phyloP scores from a whole-genome alignment of 2,113 vertebrate genomes.

The Halcyon malimbica region DNA sequence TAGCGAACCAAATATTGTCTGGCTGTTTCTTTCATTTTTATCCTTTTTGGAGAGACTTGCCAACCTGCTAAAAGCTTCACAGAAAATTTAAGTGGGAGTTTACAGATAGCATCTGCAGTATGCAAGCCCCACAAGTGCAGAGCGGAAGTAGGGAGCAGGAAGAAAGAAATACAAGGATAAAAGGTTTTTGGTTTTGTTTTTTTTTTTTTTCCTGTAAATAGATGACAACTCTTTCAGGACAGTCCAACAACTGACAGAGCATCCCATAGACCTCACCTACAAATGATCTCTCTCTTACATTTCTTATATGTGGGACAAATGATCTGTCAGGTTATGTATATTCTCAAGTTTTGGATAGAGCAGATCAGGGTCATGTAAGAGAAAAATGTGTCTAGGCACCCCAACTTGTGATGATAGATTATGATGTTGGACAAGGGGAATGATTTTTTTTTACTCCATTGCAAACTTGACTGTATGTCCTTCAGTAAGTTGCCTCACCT shows the following conservation, averaged over 20 bases:
- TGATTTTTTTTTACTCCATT: background rate
- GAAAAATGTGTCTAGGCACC: background rate
- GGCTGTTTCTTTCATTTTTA: background rate
- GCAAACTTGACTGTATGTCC: background rate
- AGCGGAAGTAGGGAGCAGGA: background rate
- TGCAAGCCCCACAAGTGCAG: background rate
- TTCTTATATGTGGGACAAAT: background rate
- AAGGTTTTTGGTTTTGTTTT: background rate
- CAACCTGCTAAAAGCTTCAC: background rate
- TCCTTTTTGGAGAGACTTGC: background rate
- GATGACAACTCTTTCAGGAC: background rate
- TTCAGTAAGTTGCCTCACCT: conserved; percentile 40
- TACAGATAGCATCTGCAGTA: background rate
- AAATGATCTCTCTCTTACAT: background rate
- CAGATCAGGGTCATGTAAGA: background rate
- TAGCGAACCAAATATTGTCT: background rate
- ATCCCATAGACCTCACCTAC: background rate
- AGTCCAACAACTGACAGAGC: background rate
- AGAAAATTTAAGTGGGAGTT: background rate
- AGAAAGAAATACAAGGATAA: background rate
- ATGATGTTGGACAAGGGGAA: background rate
- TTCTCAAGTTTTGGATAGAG: background rate
- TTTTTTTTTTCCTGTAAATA: background rate
- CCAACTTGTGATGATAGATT: background rate
- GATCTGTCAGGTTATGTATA: background rate